Conservation (phyloP, 2,888 invertebrate genomes). For the Erebia aethiops region DNA sequence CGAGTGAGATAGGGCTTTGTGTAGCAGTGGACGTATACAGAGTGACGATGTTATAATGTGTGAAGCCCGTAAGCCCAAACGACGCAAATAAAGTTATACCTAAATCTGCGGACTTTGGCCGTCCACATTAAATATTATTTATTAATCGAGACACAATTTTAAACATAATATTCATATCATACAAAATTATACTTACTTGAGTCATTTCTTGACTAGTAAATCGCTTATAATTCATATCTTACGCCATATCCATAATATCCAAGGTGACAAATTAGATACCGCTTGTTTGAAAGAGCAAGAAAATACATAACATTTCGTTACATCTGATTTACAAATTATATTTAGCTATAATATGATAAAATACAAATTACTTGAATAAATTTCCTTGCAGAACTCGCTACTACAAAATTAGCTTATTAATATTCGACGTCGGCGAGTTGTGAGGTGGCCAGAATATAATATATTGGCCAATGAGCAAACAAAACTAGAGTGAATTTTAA, state of each 20-base stretch:
- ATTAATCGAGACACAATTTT: too few relatives aligned
- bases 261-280: slow-evolving; percentile 36
- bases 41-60: too few relatives aligned
- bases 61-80: too few relatives aligned
- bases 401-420: not conserved
- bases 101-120: too few relatives aligned
- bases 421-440: not conserved
- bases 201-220: not conserved
- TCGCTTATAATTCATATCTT: slow-evolving; percentile 39
- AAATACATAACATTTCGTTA: slow-evolving; percentile 1
- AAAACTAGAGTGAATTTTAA: too few relatives aligned
- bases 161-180: too few relatives aligned
- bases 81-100: too few relatives aligned
- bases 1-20: too few relatives aligned
- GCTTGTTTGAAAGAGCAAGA: slow-evolving; percentile 22
- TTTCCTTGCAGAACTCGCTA: not conserved
- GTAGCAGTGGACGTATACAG: too few relatives aligned
- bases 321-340: slow-evolving; percentile 5
- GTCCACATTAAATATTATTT: too few relatives aligned
- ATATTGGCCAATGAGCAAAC: too few relatives aligned
- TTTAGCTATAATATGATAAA: not conserved
- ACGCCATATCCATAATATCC: slow-evolving; percentile 28
- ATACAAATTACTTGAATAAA: not conserved
- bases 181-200: not conserved
- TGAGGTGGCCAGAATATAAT: not conserved